Evolutionary conservation across 2,888 invertebrate species (phyloP).

Genomic region (Melinopterus prodromus): DNA sequence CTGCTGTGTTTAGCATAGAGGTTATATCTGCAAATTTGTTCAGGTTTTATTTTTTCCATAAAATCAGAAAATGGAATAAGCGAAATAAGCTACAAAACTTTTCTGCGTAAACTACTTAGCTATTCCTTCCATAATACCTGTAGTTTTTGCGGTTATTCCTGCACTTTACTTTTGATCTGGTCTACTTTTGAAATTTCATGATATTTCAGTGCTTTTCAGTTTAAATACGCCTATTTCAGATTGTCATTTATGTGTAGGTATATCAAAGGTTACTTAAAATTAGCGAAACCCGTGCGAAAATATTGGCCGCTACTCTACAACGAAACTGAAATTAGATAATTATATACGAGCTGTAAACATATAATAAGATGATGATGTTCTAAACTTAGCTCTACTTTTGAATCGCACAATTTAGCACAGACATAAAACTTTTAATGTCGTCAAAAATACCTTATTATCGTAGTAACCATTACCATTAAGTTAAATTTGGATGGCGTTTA

Average conservation of each 20-base stretch:
- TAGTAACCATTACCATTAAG: not conserved
- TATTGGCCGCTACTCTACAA: not conserved
- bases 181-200: not conserved
- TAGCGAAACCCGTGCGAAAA: not conserved
- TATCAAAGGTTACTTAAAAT: conserved; percentile 4
- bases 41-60: too few species aligned
- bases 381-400: not conserved
- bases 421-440: not conserved
- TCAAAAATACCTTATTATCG: not conserved
- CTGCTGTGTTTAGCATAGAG: too few species aligned
- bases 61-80: too few species aligned
- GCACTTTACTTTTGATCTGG: too few species aligned
- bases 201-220: not conserved
- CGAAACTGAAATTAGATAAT: not conserved
- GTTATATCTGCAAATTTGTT: too few species aligned
- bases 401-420: not conserved
- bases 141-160: too few species aligned
- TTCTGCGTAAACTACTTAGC: too few species aligned
- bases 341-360: conserved; percentile 4
- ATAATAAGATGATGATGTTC: not conserved
- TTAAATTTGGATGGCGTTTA: not conserved
- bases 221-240: not conserved
- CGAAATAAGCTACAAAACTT: too few species aligned
- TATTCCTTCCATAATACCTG: too few species aligned
- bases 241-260: not conserved